Evolutionary conservation across 2,888 invertebrate species (phyloP).

Genomic region (Seira ritae): DNA sequence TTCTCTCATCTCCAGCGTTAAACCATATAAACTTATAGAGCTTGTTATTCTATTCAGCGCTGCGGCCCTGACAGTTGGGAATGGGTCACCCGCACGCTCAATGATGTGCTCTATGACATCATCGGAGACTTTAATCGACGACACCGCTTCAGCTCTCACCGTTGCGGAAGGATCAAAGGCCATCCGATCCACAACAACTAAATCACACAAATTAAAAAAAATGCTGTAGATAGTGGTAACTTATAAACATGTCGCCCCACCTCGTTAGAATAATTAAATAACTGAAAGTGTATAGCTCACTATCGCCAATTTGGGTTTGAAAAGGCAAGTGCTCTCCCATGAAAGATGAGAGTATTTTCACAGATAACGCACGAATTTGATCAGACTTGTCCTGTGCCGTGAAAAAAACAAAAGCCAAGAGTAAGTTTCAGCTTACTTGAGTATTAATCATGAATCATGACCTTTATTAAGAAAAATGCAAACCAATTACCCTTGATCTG

Average conservation of each 20-base stretch:
- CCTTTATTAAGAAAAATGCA: not conserved
- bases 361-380: slow-evolving; percentile 23
- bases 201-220: too few relatives aligned
- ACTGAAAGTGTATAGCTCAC: slow-evolving; percentile 5
- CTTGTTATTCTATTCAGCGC: slow-evolving; percentile 27
- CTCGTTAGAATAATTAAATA: too few relatives aligned
- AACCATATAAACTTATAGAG: slow-evolving; percentile 13
- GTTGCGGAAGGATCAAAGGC: slow-evolving; percentile 24
- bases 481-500: slow-evolving; percentile 25
- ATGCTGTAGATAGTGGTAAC: too few relatives aligned
- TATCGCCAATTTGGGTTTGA: not conserved
- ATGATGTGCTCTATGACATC: slow-evolving; percentile 29
- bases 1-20: slow-evolving; percentile 49
- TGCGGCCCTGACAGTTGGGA: slow-evolving; percentile 26
- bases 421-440: too few relatives aligned
- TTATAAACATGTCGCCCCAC: too few relatives aligned
- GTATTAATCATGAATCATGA: not conserved
- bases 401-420: not conserved
- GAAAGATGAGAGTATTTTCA: slow-evolving; percentile 20
- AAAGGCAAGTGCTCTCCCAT: not conserved
- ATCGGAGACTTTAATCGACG: slow-evolving; percentile 29
- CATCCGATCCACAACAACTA: slow-evolving; percentile 15
- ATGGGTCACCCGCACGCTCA: slow-evolving; percentile 47
- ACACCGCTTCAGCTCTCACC: slow-evolving; percentile 34
- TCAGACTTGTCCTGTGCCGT: slow-evolving; percentile 46